Evolutionary conservation across 2,888 invertebrate genomes (phyloP).

Genomic region (Trypoxylon attenuatum): DNA sequence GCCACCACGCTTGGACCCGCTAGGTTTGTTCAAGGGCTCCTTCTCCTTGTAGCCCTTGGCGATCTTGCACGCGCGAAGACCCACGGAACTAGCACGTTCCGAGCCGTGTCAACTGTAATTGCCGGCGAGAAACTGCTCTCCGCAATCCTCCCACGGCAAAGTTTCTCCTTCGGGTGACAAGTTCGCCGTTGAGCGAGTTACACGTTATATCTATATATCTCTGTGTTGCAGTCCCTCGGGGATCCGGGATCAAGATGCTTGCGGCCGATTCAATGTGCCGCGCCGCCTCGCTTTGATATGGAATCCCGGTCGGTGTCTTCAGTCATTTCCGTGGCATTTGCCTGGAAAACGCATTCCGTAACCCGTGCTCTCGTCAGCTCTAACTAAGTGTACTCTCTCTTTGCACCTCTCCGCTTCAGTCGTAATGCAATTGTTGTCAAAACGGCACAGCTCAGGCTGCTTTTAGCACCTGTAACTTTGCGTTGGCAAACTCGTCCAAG

Average conservation of each 20-base stretch:
- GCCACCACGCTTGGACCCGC: slow-evolving; percentile 21
- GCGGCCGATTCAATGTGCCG: background rate
- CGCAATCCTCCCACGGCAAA: slow-evolving; percentile 26
- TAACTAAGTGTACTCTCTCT: too few species aligned
- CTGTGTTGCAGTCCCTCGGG: background rate
- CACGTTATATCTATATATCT: background rate
- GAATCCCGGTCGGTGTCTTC: too few species aligned
- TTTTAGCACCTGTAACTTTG: too few species aligned
- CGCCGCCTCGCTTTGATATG: background rate
- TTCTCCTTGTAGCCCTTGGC: slow-evolving; percentile 21
- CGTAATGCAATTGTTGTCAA: too few species aligned
- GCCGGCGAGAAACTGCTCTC: slow-evolving; percentile 26
- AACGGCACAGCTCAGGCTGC: too few species aligned
- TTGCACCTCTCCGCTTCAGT: too few species aligned
- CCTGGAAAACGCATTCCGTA: too few species aligned
- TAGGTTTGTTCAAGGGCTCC: slow-evolving; percentile 45
- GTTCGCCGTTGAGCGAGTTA: slow-evolving; percentile 9
- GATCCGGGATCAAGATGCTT: background rate
- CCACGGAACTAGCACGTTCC: too few species aligned
- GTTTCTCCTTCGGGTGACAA: slow-evolving; percentile 21
- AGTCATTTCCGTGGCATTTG: too few species aligned
- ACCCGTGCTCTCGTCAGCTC: too few species aligned
- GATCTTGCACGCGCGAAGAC: slow-evolving; percentile 42
- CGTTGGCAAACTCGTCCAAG: too few species aligned
- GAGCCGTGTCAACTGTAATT: slow-evolving; percentile 48